A percentile compares a stretch with the other conserved stretches of the same genome.
Conservation (phyloP, 1,140 invertebrate genomes). For the Mercenaria mercenaria region DNA sequence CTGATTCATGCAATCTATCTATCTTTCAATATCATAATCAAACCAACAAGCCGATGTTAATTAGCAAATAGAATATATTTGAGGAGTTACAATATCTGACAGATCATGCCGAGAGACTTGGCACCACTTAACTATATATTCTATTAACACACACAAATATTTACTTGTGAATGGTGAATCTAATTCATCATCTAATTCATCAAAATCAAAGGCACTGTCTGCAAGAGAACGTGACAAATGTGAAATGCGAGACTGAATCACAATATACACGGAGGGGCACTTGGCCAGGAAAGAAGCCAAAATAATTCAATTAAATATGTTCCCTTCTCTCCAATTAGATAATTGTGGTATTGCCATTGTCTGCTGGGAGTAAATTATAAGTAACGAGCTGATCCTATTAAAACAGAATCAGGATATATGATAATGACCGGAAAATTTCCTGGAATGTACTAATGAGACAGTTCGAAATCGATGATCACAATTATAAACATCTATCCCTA, state of each 20-base stretch:
- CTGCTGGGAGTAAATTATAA: background rate
- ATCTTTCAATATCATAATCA: background rate
- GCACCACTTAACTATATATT: background rate
- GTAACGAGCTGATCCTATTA: background rate
- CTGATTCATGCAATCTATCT: no score
- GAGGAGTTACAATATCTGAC: background rate
- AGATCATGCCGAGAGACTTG: background rate
- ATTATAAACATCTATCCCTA: no score
- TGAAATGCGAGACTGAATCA: background rate
- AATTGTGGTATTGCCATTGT: background rate
- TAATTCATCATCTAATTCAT: background rate
- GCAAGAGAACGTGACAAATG: constrained; percentile 30
- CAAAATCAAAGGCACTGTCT: constrained; percentile 17
- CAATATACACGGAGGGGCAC: background rate
- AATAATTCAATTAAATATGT: background rate
- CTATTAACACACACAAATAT: background rate
- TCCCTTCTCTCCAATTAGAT: background rate
- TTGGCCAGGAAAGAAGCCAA: background rate
- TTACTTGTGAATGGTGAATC: constrained; percentile 19
- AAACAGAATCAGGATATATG: background rate
- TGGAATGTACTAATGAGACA: no score
- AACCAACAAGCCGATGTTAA: background rate
- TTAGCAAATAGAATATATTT: background rate
- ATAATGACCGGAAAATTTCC: no score
- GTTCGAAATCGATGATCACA: no score